These are phyloP conservation scores for Scaptomyza cyrtandrae DNA, from an alignment of 2,888 invertebrate species.

Conservation along the genomic window DNA sequence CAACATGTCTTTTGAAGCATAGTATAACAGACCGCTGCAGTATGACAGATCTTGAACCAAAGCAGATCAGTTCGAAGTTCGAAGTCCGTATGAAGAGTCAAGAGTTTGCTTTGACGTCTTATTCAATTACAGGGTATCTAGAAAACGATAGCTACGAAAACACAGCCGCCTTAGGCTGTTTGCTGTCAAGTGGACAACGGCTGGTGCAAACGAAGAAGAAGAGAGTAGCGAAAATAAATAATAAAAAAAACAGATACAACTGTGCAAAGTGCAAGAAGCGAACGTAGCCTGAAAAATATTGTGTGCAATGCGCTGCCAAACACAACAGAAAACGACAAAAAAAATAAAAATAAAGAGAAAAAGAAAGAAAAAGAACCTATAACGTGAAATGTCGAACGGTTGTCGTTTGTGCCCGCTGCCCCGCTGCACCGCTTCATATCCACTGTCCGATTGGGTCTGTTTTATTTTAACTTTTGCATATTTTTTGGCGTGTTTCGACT, in stretches of 20 bases:
- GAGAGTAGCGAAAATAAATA: conserved; percentile 13
- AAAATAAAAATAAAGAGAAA: conserved; percentile 19
- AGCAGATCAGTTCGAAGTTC: not conserved
- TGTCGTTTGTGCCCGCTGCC: conserved; percentile 11
- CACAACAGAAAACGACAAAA: conserved; percentile 60
- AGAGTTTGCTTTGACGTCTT: no score
- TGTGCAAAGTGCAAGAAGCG: conserved; percentile 4
- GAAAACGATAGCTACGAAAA: not conserved
- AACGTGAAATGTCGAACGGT: conserved; percentile 78
- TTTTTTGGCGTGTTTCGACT: conserved; percentile 81
- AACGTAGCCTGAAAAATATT: conserved; percentile 59
- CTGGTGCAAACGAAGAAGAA: conserved; percentile 34
- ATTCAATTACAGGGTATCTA: conserved; percentile 21
- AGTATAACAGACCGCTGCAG: not conserved
- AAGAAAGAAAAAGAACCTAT: conserved; percentile 60
- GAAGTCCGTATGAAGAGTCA: not conserved
- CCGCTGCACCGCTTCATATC: not conserved
- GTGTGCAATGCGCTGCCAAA: conserved; percentile 79
- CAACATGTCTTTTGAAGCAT: not conserved
- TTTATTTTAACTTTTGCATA: conserved; percentile 81
- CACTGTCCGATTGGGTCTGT: conserved; percentile 66
- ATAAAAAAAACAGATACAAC: conserved; percentile 27
- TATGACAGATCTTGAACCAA: not conserved
- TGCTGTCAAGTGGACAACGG: conserved; percentile 73
- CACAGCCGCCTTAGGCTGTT: not conserved